Percentiles rank a stretch among this genome's conserved stretches.
phyloP scores from a whole-genome alignment of 2,113 vertebrate genomes.

The Taurulus bubalis region DNA sequence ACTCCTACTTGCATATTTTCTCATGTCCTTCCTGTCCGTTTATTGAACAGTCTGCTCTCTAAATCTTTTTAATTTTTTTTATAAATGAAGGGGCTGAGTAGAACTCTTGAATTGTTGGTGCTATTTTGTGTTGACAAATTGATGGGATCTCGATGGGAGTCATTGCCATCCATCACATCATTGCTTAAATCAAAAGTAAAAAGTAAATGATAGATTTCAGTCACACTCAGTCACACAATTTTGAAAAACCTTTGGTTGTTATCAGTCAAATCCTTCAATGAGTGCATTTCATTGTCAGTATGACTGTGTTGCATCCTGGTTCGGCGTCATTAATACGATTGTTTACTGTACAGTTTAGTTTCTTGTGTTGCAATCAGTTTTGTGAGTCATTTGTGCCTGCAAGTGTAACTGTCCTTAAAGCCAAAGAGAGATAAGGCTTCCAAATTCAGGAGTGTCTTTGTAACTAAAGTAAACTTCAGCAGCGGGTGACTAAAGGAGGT shows the following conservation, averaged over 20 bases:
- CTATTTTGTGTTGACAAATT: neutral
- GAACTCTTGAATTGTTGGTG: neutral
- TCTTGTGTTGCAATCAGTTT: neutral
- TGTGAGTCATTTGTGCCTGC: constrained; percentile 2
- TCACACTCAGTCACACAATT: neutral
- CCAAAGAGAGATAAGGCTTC: constrained; percentile 26
- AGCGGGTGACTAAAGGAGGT: constrained; percentile 20
- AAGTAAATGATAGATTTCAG: neutral
- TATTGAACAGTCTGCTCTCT: neutral
- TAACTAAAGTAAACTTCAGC: constrained; percentile 19
- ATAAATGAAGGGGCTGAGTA: neutral
- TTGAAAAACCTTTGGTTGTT: neutral
- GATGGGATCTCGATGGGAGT: neutral
- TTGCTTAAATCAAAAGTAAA: neutral
- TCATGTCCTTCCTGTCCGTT: neutral
- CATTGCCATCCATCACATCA: neutral
- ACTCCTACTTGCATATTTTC: neutral
- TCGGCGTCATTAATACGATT: neutral
- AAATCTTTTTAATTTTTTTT: neutral
- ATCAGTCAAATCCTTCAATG: neutral
- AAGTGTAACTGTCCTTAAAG: constrained; percentile 10
- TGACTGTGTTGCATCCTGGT: neutral
- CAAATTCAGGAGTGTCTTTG: constrained; percentile 19
- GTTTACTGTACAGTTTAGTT: neutral
- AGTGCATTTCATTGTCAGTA: neutral